Evolutionary conservation across 2,113 vertebrate genomes (phyloP).

Genomic region (Leptodactylus fuscus): DNA sequence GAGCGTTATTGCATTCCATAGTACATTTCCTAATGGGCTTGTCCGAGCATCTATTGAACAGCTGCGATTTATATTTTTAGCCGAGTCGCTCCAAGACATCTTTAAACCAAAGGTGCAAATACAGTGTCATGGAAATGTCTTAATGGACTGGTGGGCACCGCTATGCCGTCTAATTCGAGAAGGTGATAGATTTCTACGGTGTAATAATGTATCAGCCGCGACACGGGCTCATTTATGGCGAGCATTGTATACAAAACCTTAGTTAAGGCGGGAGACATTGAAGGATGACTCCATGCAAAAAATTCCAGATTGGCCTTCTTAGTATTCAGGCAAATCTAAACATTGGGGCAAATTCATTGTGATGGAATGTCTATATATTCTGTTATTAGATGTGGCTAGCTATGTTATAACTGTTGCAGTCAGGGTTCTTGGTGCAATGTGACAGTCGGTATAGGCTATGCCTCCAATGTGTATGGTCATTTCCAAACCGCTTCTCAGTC

Average conservation of each 20-base stretch:
- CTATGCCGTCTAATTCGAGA: slow-evolving; percentile 15
- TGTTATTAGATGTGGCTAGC: too few species aligned
- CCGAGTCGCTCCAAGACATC: slow-evolving; percentile 61
- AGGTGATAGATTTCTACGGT: slow-evolving; percentile 26
- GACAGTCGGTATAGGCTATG: too few species aligned
- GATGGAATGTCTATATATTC: too few species aligned
- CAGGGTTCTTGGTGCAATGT: too few species aligned
- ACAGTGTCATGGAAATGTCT: slow-evolving; percentile 35
- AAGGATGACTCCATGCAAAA: neutral
- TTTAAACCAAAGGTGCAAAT: slow-evolving; percentile 63
- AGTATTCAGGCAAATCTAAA: too few species aligned
- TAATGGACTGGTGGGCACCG: slow-evolving; percentile 21
- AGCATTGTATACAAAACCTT: too few species aligned
- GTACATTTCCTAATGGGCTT: slow-evolving; percentile 71
- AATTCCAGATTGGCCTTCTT: too few species aligned
- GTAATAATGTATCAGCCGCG: slow-evolving; percentile 4
- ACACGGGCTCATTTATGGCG: neutral
- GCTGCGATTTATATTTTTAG: slow-evolving; percentile 69
- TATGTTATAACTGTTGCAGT: too few species aligned
- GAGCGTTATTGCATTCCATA: slow-evolving; percentile 71
- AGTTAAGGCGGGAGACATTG: neutral
- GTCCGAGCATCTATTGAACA: slow-evolving; percentile 70
- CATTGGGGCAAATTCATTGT: too few species aligned
- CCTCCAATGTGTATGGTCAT: too few species aligned
- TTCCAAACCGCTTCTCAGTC: too few species aligned